Percentiles rank a stretch among this genome's conserved stretches.
Conservation (phyloP, 2,113 vertebrate genomes). For the Macrotis lagotis region DNA sequence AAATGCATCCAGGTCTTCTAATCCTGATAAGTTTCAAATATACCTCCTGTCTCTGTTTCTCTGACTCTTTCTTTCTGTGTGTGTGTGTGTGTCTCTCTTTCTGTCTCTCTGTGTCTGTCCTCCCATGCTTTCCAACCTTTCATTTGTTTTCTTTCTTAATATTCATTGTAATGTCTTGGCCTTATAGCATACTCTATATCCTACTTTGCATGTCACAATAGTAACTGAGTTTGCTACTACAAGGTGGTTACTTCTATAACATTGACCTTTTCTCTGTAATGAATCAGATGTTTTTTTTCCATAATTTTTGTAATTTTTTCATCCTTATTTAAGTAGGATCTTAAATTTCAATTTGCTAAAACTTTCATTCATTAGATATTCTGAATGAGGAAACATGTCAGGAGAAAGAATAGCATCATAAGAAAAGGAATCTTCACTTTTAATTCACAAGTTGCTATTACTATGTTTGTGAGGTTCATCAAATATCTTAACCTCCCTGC, state of each 20-base stretch:
- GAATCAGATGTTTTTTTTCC: too few relatives aligned
- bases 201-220: background rate
- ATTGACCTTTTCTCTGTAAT: background rate
- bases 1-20: background rate
- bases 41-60: background rate
- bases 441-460: background rate
- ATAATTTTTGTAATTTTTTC: background rate
- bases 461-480: background rate
- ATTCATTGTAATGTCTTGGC: background rate
- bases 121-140: too few relatives aligned
- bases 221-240: background rate
- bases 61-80: background rate
- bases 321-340: background rate
- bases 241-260: background rate
- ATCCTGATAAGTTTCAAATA: background rate
- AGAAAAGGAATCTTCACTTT: background rate
- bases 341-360: slow-evolving; percentile 19
- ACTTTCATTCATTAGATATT: slow-evolving; percentile 11
- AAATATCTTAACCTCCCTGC: background rate
- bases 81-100: background rate
- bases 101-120: background rate
- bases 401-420: background rate
- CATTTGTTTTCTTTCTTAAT: background rate
- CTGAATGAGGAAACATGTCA: background rate
- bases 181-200: background rate